Evolutionary conservation across 2,888 invertebrate species (phyloP), one percentile per base, ranked within the genome.

Genomic region (Prosopocoilus inquinatus): DNA sequence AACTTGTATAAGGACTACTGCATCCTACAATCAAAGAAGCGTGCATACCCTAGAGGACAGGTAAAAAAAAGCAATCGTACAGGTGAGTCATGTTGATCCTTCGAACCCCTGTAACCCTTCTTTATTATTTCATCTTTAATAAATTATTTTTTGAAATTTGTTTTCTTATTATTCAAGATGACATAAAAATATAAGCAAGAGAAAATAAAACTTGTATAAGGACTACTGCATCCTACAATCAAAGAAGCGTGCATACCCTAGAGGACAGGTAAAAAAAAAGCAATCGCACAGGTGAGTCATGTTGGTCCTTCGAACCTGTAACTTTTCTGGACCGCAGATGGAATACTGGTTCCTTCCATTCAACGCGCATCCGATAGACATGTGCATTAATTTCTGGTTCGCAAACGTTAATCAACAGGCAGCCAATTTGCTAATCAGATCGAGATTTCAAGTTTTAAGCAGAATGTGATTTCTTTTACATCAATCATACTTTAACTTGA

Each of bases 71-170:
- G 12, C 41, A 41, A 41, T 7, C 41, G 2, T 9, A 41, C 41
- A 41, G 41, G 41, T 41, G 13, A 11, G 3, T 41, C 4, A 28
- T 3, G 20, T 28, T 12, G 34, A 13, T 33, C 32, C 13, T 12
- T 15, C n/a, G n/a, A n/a, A n/a, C n/a, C n/a, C n/a, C n/a, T n/a
- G n/a, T n/a, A n/a, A n/a, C n/a, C n/a, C n/a, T n/a, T 52, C 47
- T 45, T 55, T 52, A 28, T 28, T 28, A 28, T 28, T 28, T 28
- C 7, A 28, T 28, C 20, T 55, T 55, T 33, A 33, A 48, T 16
- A 48, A 33, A 48, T 11, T 33, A 33, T 48, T 35, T 41, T 9
- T 15, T 41, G 8, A 5, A 15, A 34, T 34, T 34, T n/a, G 8
- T 34, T n/a, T 8, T 12, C 7, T 38, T 38, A 12, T 38, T 38